Percentiles rank a stretch among this genome's conserved stretches.
Evolutionary conservation across 2,113 vertebrate species (phyloP).

Genomic region (Tenrec ecaudatus): DNA sequence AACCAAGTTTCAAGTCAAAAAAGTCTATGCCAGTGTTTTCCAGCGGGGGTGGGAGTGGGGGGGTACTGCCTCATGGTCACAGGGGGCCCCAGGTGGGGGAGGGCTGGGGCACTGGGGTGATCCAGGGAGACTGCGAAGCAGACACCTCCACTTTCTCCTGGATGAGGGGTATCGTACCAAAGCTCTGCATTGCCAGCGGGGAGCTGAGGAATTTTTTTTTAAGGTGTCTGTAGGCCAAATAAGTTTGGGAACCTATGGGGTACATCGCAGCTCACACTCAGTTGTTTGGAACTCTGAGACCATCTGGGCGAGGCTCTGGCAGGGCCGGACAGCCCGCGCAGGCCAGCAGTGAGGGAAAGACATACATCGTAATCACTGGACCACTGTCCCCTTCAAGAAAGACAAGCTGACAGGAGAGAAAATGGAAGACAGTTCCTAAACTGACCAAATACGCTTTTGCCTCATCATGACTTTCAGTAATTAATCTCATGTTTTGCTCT

Average conservation of each 20-base stretch:
- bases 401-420: not conserved
- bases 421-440: not conserved
- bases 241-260: too few relatives aligned
- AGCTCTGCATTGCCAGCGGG: too few relatives aligned
- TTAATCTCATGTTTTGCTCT: not conserved
- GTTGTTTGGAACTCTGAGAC: not conserved
- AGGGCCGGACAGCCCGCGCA: not conserved
- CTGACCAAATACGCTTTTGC: not conserved
- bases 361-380: not conserved
- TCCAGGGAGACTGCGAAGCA: too few relatives aligned
- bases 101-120: too few relatives aligned
- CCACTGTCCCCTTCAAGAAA: not conserved
- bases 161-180: too few relatives aligned
- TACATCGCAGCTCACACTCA: not conserved
- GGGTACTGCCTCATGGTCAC: too few relatives aligned
- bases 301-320: not conserved
- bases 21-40: too few relatives aligned
- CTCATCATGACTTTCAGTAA: not conserved
- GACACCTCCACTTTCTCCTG: too few relatives aligned
- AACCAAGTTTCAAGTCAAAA: not conserved
- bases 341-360: not conserved
- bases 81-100: too few relatives aligned
- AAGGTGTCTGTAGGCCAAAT: too few relatives aligned
- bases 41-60: too few relatives aligned
- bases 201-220: too few relatives aligned